Conservation (phyloP, 2,888 invertebrate genomes). For the Hyposoter didymator region DNA sequence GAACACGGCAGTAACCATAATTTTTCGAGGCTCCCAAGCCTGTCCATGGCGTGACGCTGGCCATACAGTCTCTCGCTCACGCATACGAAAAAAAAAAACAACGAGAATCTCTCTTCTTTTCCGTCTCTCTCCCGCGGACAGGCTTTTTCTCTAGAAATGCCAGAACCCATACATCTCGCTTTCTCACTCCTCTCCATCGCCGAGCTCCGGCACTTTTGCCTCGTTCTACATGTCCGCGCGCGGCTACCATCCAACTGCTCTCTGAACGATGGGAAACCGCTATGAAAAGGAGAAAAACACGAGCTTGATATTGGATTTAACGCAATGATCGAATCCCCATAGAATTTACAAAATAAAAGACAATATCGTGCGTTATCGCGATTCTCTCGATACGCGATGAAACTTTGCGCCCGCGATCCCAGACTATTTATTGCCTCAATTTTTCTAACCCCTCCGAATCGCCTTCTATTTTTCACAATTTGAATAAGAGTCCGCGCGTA, state of each 20-base stretch:
- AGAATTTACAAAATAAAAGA: constrained; percentile 11
- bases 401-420: neutral
- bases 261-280: constrained; percentile 29
- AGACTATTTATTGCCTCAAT: neutral
- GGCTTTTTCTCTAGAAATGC: constrained; percentile 47
- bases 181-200: constrained; percentile 44
- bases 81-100: constrained; percentile 76
- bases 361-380: neutral
- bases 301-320: constrained; percentile 24
- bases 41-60: constrained; percentile 79
- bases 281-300: constrained; percentile 3
- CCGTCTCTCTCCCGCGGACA: constrained; percentile 14
- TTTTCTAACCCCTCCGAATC: neutral
- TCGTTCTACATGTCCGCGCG: constrained; percentile 20
- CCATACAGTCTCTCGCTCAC: constrained; percentile 80
- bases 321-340: neutral
- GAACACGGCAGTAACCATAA: constrained; percentile 80
- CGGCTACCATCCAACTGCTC: constrained; percentile 6
- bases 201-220: constrained; percentile 43
- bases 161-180: constrained; percentile 46
- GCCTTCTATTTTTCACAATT: neutral
- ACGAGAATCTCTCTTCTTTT: neutral
- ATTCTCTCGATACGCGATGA: neutral
- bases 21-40: constrained; percentile 76
- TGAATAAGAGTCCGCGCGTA: neutral